Evolutionary conservation across 2,797 vertebrate genomes (phyloP).

Genomic region (Crocidura indochinensis): DNA sequence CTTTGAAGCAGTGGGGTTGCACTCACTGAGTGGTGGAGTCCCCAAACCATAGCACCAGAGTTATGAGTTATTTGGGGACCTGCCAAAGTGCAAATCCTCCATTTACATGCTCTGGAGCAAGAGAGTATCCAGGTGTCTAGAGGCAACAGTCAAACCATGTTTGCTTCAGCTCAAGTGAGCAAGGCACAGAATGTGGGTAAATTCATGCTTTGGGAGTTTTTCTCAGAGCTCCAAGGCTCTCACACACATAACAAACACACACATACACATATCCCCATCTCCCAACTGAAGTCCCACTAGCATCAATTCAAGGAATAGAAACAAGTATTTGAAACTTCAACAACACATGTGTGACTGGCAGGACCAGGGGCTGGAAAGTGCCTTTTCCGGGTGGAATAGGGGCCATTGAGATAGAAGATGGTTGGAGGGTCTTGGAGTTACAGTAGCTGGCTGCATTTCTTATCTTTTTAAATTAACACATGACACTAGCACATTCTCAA

Average conservation of each 20-base stretch:
- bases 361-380: neutral
- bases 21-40: neutral
- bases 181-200: neutral
- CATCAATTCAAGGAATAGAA: neutral
- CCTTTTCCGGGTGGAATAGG: neutral
- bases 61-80: conserved; percentile 5
- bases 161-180: neutral
- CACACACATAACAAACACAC: neutral
- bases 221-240: neutral
- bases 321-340: neutral
- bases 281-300: neutral
- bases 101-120: neutral
- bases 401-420: neutral
- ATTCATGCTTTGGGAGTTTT: neutral
- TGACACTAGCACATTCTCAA: neutral
- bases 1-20: neutral
- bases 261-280: no score
- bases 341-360: neutral
- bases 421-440: neutral
- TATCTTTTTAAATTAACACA: neutral
- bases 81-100: neutral
- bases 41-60: conserved; percentile 14
- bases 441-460: neutral
- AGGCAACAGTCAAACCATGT: neutral
- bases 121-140: neutral